phyloP scores from a whole-genome alignment of 2,888 invertebrate genomes.

The Lamellibrachia satsuma region DNA sequence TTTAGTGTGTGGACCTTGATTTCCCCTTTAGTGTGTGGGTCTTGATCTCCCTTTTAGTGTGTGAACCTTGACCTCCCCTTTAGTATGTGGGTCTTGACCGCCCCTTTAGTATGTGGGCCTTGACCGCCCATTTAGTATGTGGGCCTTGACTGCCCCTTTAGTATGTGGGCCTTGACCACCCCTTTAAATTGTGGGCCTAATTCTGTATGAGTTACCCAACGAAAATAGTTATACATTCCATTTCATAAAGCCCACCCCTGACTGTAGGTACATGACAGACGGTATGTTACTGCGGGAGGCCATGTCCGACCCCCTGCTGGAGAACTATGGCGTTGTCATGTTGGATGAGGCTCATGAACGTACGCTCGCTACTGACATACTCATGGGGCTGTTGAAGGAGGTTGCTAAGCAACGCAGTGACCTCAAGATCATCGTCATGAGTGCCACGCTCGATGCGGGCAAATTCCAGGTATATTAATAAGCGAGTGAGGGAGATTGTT shows the following conservation, averaged over 20 bases:
- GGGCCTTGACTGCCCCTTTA: too few relatives aligned
- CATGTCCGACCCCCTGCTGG: slow-evolving; percentile 98
- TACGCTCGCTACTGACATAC: slow-evolving; percentile 95
- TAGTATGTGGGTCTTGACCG: too few relatives aligned
- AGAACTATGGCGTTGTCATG: slow-evolving; percentile 92
- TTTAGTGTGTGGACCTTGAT: too few relatives aligned
- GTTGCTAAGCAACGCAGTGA: slow-evolving; percentile 91
- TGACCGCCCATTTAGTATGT: too few relatives aligned
- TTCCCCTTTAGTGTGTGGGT: too few relatives aligned
- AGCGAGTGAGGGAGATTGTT: background rate
- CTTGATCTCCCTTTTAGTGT: too few relatives aligned
- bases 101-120: too few relatives aligned
- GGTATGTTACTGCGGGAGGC: slow-evolving; percentile 99
- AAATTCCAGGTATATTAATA: slow-evolving; percentile 81
- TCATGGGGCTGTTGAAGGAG: slow-evolving; percentile 98
- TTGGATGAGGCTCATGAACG: slow-evolving; percentile 99
- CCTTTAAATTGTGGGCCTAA: background rate
- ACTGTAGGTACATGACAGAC: slow-evolving; percentile 89
- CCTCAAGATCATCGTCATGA: slow-evolving; percentile 98
- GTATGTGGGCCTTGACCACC: too few relatives aligned
- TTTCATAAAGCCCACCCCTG: too few relatives aligned
- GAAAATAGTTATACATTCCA: background rate
- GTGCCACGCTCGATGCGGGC: slow-evolving; percentile 97
- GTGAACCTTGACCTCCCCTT: too few relatives aligned
- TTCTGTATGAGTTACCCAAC: background rate